Conservation (phyloP, 2,113 vertebrate species). For the Albula goreensis region DNA sequence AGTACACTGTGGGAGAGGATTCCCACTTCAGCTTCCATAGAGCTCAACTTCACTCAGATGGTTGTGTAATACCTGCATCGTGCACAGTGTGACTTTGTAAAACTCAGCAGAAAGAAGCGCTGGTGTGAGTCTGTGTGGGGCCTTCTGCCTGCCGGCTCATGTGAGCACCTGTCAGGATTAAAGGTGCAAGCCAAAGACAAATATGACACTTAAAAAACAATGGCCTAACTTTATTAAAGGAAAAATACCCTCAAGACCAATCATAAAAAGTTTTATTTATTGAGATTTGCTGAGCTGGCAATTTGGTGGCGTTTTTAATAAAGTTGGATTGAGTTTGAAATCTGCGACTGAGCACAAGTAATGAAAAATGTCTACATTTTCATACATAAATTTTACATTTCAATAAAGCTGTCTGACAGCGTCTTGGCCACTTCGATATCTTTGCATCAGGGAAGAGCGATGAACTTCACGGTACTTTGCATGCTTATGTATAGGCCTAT, state of each 20-base stretch:
- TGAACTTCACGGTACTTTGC: slow-evolving; percentile 15
- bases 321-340: slow-evolving; percentile 39
- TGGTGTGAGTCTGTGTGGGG: not conserved
- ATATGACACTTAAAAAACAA: slow-evolving; percentile 5
- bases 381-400: slow-evolving; percentile 30
- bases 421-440: not conserved
- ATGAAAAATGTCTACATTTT: slow-evolving; percentile 32
- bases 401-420: slow-evolving; percentile 15
- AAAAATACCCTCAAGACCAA: slow-evolving; percentile 27
- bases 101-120: not conserved
- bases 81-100: not conserved
- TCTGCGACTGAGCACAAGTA: slow-evolving; percentile 21
- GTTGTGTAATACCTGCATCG: not conserved
- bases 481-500: slow-evolving; percentile 8
- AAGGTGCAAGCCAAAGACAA: not conserved
- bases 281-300: slow-evolving; percentile 36
- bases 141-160: not conserved
- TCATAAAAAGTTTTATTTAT: slow-evolving; percentile 26
- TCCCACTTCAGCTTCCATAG: not conserved
- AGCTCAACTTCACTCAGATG: not conserved
- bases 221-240: slow-evolving; percentile 9
- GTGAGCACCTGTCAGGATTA: not conserved
- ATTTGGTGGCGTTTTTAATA: slow-evolving; percentile 34
- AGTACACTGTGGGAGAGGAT: no score
- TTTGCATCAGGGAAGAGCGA: slow-evolving; percentile 5